phyloP scores from a whole-genome alignment of 2,888 invertebrate genomes.

The Crematogaster levior region DNA sequence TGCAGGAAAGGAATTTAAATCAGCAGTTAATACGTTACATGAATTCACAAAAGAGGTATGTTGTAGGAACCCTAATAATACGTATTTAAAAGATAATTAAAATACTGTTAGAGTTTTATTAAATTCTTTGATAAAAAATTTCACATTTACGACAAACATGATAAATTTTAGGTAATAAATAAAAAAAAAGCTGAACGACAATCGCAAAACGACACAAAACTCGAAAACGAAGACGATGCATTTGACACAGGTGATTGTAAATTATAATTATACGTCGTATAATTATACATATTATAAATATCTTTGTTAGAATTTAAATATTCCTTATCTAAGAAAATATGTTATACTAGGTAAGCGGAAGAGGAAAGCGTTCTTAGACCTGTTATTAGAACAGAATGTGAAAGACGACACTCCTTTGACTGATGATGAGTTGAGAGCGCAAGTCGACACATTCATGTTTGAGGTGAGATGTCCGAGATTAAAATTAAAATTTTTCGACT shows the following conservation, averaged over 20 bases:
- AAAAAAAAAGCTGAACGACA: constrained; percentile 69
- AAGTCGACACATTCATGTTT: constrained; percentile 92
- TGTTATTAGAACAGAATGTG: constrained; percentile 88
- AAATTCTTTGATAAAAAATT: neutral
- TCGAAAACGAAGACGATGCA: constrained; percentile 15
- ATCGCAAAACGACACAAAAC: neutral
- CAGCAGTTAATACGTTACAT: constrained; percentile 66
- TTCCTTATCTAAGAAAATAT: neutral
- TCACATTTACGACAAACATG: neutral
- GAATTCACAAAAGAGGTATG: constrained; percentile 68
- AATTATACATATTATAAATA: neutral
- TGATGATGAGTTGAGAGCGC: constrained; percentile 88
- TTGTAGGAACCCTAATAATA: neutral
- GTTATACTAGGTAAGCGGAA: constrained; percentile 83
- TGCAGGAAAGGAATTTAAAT: constrained; percentile 68
- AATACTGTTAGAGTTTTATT: neutral
- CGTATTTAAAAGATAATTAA: neutral
- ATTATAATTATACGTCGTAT: neutral
- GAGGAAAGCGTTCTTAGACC: constrained; percentile 90
- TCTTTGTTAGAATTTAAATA: neutral
- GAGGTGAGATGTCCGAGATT: constrained; percentile 85
- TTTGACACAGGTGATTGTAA: constrained; percentile 45
- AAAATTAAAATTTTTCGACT: neutral
- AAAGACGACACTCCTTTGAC: constrained; percentile 88
- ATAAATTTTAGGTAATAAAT: constrained; percentile 70